These are phyloP conservation scores for Sphecodes monilicornis DNA, from an alignment of 2,888 invertebrate species.

Conservation along the genomic window DNA sequence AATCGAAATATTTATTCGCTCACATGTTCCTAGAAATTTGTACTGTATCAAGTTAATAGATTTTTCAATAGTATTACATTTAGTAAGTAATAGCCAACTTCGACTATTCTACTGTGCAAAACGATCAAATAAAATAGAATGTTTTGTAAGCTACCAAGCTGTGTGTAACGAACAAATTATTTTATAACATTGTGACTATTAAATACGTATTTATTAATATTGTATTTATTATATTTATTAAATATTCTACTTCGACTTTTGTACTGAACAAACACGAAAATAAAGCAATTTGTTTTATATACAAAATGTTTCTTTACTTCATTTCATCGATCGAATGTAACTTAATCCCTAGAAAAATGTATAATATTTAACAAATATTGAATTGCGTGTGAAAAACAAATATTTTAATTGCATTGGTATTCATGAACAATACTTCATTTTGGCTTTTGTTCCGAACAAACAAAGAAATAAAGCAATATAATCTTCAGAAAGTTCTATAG, in stretches of 20 bases:
- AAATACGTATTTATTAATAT: too few species aligned
- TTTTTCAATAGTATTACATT: neutral
- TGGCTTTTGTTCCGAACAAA: too few species aligned
- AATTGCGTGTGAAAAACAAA: too few species aligned
- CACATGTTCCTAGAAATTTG: neutral
- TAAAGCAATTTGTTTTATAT: neutral
- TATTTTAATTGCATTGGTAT: too few species aligned
- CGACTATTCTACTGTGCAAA: neutral
- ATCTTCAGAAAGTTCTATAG: too few species aligned
- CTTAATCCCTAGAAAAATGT: neutral
- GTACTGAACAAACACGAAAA: too few species aligned
- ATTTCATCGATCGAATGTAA: neutral
- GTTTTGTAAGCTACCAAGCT: neutral
- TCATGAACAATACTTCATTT: too few species aligned
- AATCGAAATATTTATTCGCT: neutral
- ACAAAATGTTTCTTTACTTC: neutral
- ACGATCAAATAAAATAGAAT: neutral
- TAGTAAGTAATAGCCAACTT: neutral
- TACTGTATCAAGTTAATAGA: neutral
- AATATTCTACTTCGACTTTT: neutral
- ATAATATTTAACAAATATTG: neutral
- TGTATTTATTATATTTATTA: neutral
- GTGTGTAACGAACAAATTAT: neutral
- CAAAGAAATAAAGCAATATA: too few species aligned
- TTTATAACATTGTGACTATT: neutral